Percentiles rank a stretch among this genome's conserved stretches.
Evolutionary conservation across 1,140 invertebrate genomes (phyloP).

Genomic region (Araneus ventricosus): DNA sequence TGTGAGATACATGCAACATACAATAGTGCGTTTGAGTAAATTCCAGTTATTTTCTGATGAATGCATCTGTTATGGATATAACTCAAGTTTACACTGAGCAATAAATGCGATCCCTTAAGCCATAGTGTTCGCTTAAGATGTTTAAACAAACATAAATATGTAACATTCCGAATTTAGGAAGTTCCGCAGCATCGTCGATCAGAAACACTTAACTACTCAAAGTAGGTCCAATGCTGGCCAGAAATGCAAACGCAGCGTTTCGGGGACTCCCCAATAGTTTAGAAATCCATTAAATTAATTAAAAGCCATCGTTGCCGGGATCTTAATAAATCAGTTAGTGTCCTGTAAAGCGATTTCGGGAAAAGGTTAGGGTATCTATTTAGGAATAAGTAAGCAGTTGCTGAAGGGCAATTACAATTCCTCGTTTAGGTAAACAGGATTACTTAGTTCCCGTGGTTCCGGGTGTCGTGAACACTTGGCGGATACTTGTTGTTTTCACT

Average conservation of each 20-base stretch:
- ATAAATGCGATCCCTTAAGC: not conserved
- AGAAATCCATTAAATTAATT: slow-evolving; percentile 74
- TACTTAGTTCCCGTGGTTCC: slow-evolving; percentile 45
- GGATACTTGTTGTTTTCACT: slow-evolving; percentile 47
- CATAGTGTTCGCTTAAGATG: not conserved
- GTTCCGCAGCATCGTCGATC: not conserved
- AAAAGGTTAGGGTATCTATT: slow-evolving; percentile 57
- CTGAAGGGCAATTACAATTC: slow-evolving; percentile 72
- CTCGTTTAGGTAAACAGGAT: slow-evolving; percentile 66
- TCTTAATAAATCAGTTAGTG: slow-evolving; percentile 72
- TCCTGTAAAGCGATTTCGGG: slow-evolving; percentile 52
- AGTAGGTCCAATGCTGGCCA: not conserved
- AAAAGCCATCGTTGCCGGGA: slow-evolving; percentile 63
- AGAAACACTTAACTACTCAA: slow-evolving; percentile 43
- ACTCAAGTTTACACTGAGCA: not conserved
- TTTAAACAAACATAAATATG: slow-evolving; percentile 38
- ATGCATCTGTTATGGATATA: not conserved
- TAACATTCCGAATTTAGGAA: slow-evolving; percentile 4
- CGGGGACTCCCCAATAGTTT: slow-evolving; percentile 43
- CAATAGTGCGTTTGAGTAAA: too few relatives aligned
- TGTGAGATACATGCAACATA: too few relatives aligned
- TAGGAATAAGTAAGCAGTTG: slow-evolving; percentile 55
- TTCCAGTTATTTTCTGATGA: too few relatives aligned
- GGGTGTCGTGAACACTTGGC: slow-evolving; percentile 66
- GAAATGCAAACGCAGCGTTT: slow-evolving; percentile 64